Base-by-base conservation (phyloP, 23 tunicate species). In the Styela clava region DNA sequence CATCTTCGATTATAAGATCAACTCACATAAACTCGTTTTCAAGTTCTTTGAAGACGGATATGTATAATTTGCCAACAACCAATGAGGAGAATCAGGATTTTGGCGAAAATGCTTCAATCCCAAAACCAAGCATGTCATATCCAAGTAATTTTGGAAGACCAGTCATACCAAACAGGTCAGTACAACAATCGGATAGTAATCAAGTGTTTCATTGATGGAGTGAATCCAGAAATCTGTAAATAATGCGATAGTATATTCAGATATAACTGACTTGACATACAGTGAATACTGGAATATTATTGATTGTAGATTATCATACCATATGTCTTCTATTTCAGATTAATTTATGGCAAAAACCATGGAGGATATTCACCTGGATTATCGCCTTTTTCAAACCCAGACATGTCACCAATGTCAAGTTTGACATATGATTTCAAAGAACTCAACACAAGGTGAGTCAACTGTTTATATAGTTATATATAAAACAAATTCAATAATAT, bases 391-490 rank as follows among this genome's bases (percentile, higher is more conserved):
- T 91, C 97, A 24, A 86, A 87, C 37, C 88, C 82, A 77, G 97
- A 91, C 62, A 85, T 91, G 97, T 91, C 97, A 7, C 97, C 97
- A 0, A 91, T 91, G 97, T 91, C 97, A 20, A 84, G 90, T 34
- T 63, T 91, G 61, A 85, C 97, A 16, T 91, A 82, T 52, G 97
- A 91, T 79, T 91, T 91, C 67, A 69, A 87, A 35, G 97, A 91
- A 9, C 82, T 91, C 35, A 91, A 85, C 85, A 91, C 97, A 67
- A 91, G 97, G 97, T 91, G 52, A 71, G 32, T 16, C n/a, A 12
- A 21, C 9, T 18, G 9, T 19, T 61, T 61, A 61, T 21, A 19
- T 19, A 19, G 73, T n/a, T n/a, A n/a, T n/a, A n/a, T n/a, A n/a
- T n/a, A n/a, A n/a, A n/a, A n/a, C n/a, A n/a, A n/a, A n/a, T n/a